Base-by-base conservation (phyloP, 2,888 invertebrate genomes). In the Drosophila picticornis region DNA sequence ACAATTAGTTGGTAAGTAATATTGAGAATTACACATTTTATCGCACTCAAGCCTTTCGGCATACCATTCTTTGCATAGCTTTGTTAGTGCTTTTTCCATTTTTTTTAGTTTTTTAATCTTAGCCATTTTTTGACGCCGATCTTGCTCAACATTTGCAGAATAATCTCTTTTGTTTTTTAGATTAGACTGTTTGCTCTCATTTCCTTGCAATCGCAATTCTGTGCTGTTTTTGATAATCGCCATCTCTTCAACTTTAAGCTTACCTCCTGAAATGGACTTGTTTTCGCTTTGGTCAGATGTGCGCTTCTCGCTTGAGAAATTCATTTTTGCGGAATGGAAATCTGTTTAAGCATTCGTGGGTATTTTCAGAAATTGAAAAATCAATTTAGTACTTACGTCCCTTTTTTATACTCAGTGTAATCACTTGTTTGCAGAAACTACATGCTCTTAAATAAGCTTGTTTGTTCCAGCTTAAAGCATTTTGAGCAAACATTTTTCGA, bases 401-500 rank as follows among this genome's bases (percentile, higher is more conserved):
- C 0, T 40, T 40, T 13, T 27, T 38, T 22, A 40, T 16, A 4
- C 29, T 40, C n/a, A 57, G 4, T 22, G 22, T 25, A 5, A 71
- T 34, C n/a, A 68, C 57, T 22, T 53, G 69, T 32, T 66, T 40
- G 7, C 50, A 76, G 27, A 57, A 63, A 31, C 60, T 70, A 55
- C 53, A 68, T 9, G 69, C 53, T 40, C 71, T 63, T 1, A 65
- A 43, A 52, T 63, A 68, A 7, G 61, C 46, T 31, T 62, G 66
- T 6, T 62, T 67, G 46, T 68, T 80, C 43, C 67, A 72, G 58
- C 61, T 65, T 65, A 80, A 66, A 51, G 83, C 69, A 38, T 68
- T 55, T 27, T 75, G 58, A 40, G 68, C 55, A 57, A 88, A 77
- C 83, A 84, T 84, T 32, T 64, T 75, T 16, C 10, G 46, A 16